Evolutionary conservation across 2,113 vertebrate genomes (phyloP), one percentile per base, ranked within the genome.

Genomic region (Isichthys henryi): DNA sequence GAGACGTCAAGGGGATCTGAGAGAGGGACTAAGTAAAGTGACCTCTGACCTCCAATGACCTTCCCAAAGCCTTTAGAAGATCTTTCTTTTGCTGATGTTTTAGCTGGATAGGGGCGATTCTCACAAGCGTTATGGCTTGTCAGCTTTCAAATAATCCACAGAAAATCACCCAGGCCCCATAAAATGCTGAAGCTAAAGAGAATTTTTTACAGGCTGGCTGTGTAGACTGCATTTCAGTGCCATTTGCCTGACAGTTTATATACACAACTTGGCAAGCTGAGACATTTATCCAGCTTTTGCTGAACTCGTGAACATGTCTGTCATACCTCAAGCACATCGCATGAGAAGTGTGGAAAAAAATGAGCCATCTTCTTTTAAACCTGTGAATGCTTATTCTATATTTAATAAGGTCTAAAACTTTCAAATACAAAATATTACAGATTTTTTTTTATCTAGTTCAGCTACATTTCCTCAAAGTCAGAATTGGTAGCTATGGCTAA

Each of bases 1-100:
- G 39, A 89, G 43, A 45, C 1, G 50, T 15, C 53, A 90, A 21
- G 13, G 49, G 8, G 49, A 66, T 80, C 56, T 31, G 31, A 83
- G n/a, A 89, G 70, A 45, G 49, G 88, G 80, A 90, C 89, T 56
- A 86, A 62, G 35, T 9, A 82, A 45, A 48, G 39, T 90, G 88
- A 89, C 86, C 58, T 83, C 62, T 88, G 50, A 53, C 70, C 53
- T 66, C 27, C 35, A n/a, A 27, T 23, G 19, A 62, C 58, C 35
- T 35, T 27, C 35, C 17, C 48, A 45, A 66, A 39, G 80, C 52
- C 31, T 31, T 83, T 43, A 27, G 39, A 50, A 89, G 46, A 45
- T 35, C 17, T 13, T 86, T 46, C 27, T 35, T 87, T 82, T 74
- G 58, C 23, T 45, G 50, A 21, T 48, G 21, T 35, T 39, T 39